Conservation (phyloP, 2,113 vertebrate genomes). For the Ardeotis arabs region DNA sequence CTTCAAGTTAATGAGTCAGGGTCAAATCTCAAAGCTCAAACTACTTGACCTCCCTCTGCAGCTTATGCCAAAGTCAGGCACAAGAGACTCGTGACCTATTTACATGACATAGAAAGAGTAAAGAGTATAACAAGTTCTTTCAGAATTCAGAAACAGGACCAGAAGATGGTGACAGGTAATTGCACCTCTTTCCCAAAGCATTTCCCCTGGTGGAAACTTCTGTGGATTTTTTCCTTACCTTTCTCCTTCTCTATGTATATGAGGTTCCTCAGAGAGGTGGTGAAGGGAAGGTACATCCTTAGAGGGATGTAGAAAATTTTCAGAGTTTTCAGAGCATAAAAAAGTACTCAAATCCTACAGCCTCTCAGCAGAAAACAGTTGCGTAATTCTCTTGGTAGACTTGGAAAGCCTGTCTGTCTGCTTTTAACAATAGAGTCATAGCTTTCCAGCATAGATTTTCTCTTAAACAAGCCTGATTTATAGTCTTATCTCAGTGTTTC, state of each 20-base stretch:
- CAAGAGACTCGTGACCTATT: background rate
- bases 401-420: background rate
- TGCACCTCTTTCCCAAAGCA: background rate
- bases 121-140: background rate
- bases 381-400: constrained; percentile 34
- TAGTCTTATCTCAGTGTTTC: constrained; percentile 5
- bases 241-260: background rate
- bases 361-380: background rate
- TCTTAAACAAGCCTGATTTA: background rate
- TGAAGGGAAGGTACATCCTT: background rate
- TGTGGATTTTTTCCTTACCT: constrained; percentile 26
- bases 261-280: background rate
- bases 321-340: constrained; percentile 60
- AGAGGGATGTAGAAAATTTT: background rate
- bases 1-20: background rate
- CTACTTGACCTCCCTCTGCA: background rate
- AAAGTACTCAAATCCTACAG: background rate
- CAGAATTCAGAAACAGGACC: background rate
- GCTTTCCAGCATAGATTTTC: background rate
- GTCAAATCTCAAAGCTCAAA: background rate
- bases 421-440: background rate
- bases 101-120: constrained; percentile 14
- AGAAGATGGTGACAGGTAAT: background rate
- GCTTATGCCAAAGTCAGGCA: background rate
- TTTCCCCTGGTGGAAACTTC: background rate